Evolutionary conservation across 2,888 invertebrate species (phyloP), one percentile per base, ranked within the genome.

Genomic region (Agonopterix heracliana): DNA sequence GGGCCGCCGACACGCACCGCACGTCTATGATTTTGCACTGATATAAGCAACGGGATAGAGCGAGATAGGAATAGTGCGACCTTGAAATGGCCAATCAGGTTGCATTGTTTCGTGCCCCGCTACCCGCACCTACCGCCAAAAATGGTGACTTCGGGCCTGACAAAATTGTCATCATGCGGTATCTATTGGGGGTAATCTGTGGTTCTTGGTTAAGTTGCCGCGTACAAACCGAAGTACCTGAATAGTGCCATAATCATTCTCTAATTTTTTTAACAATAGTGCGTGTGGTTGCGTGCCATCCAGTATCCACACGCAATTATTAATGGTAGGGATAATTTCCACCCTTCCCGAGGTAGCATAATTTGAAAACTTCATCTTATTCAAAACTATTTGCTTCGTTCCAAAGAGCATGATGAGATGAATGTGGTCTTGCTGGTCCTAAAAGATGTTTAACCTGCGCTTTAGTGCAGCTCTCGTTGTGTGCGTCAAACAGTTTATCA

Each of bases 141-240:
- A n/a, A n/a, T n/a, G n/a, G n/a, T n/a, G n/a, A n/a, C n/a, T n/a
- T n/a, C n/a, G n/a, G n/a, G n/a, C n/a, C n/a, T n/a, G n/a, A n/a
- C n/a, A n/a, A n/a, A n/a, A n/a, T n/a, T n/a, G n/a, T n/a, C n/a
- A n/a, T n/a, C n/a, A n/a, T n/a, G n/a, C n/a, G n/a, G n/a, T n/a
- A n/a, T n/a, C n/a, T n/a, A n/a, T n/a, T n/a, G n/a, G n/a, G n/a
- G n/a, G n/a, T n/a, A n/a, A n/a, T n/a, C n/a, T n/a, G n/a, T n/a
- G n/a, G n/a, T n/a, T n/a, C n/a, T n/a, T 51, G 53, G 36, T 55
- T 53, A 11, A 55, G 45, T 34, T 55, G 46, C 12, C 56, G 13
- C 44, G 52, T 44, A 48, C 45, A 53, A n/a, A 54, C 13, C 17
- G 54, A 46, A 9, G 13, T n/a, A n/a, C n/a, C n/a, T n/a, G n/a